Evolutionary conservation across 2,888 invertebrate genomes (phyloP), one percentile per base, ranked within the genome.

Genomic region (Hirtodrosophila alboralis): DNA sequence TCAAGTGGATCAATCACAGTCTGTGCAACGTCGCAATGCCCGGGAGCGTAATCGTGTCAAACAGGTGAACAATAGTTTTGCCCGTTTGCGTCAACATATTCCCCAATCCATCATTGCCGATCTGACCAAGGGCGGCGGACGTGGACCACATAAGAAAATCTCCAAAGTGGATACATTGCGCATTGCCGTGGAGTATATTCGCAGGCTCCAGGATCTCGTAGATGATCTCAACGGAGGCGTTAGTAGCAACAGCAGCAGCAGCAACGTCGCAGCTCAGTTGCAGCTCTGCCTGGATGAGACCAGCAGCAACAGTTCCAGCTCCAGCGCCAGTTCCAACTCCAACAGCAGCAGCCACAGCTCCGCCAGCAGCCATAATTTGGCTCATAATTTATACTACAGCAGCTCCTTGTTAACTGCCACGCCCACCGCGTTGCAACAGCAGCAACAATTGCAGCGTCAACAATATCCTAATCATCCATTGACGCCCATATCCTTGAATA

Each of bases 51-150:
- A 98, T 89, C 93, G 98, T 75, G 98, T 98, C 75, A 97, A 97
- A 90, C 97, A 97, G 93, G 97, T 97, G 85, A 97, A 97, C 92
- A 96, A 96, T 90, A 97, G 97, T 81, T 97, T 97, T 89, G 96
- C 96, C n/a, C 95, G 95, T 6, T 92, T 97, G 8, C 92, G 97
- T 12, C 96, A 96, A 80, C 96, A 97, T 88, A 97, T 97, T 66
- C 97, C 97, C 0, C 93, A 95, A 64, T 93, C 94, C 44, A 94
- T 96, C 10, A 93, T 95, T 0, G 93, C 95, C 30, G 94, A 95
- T 12, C 88, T 95, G 57, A 93, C 93, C 34, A 91, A 91, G 44
- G 93, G 93, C 9, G 93, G 93, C 5, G 94, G 95, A 1, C 92
- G 95, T 77, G 95, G 95, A 10, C 94, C 95, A 41, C 95, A 94